Evolutionary conservation across 2,888 invertebrate genomes (phyloP).

Genomic region (Arctia plantaginis): DNA sequence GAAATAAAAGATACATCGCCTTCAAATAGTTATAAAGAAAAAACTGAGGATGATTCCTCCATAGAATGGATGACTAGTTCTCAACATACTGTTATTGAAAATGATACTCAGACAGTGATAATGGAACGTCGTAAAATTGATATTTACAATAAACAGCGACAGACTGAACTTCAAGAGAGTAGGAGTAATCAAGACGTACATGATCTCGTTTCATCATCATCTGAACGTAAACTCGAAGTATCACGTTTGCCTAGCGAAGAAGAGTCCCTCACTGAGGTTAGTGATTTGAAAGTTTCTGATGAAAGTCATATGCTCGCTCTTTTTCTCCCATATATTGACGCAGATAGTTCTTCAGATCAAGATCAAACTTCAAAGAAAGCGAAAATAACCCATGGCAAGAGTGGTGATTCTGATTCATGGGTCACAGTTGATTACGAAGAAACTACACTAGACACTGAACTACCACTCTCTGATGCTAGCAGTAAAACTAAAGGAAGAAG

Average conservation of each 20-base stretch:
- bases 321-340: conserved; percentile 83
- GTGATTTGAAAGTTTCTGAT: conserved; percentile 86
- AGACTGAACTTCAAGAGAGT: conserved; percentile 78
- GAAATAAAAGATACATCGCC: conserved; percentile 72
- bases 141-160: conserved; percentile 86
- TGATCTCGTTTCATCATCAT: conserved; percentile 64
- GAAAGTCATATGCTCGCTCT: conserved; percentile 81
- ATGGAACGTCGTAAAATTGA: conserved; percentile 88
- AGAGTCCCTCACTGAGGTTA: conserved; percentile 89
- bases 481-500: conserved; percentile 61
- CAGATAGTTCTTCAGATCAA: conserved; percentile 84
- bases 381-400: conserved; percentile 82
- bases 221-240: conserved; percentile 81
- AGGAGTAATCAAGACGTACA: conserved; percentile 76
- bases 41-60: conserved; percentile 81
- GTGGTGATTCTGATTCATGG: conserved; percentile 90
- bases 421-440: conserved; percentile 90
- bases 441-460: conserved; percentile 86
- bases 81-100: conserved; percentile 79
- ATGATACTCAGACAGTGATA: conserved; percentile 88
- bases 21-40: conserved; percentile 77
- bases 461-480: conserved; percentile 83
- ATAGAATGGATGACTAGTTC: conserved; percentile 82
- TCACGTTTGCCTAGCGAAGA: conserved; percentile 88
- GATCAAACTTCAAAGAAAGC: conserved; percentile 71